Base-by-base conservation (phyloP, 2,113 vertebrate species). In the Prionailurus viverrinus region DNA sequence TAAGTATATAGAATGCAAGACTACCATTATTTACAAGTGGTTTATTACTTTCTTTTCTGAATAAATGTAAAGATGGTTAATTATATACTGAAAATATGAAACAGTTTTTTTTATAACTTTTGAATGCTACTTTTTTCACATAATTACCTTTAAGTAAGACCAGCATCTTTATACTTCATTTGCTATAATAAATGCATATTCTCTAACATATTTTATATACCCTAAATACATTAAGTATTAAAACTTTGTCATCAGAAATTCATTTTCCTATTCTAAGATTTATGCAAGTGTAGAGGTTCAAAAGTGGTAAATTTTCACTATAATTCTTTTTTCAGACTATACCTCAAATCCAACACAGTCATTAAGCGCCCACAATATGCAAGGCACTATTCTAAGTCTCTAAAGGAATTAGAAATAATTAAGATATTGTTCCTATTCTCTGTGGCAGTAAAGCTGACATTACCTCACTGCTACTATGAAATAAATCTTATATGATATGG, bases 21-120 rank as follows among this genome's bases (percentile, higher is more conserved):
- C 93, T 98, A 78, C 91, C 97, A 98, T 98, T 99, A 98, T 98
- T 99, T 99, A 98, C 97, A 98, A 98, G 97, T 98, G 98, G 96
- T 97, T 98, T 98, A 98, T 98, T 98, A 98, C 97, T 98, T 98
- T 98, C 97, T 98, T 98, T 98, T 97, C 91, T 98, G 98, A 99
- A 98, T 98, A 98, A 98, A 97, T 97, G 94, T 98, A 97, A 93
- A 98, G 98, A 98, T 98, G 95, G 90, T 98, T 99, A 99, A 99
- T 99, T 99, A 98, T 98, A 99, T 95, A 98, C 84, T 97, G 83
- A 87, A 97, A 94, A 94, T 98, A 92, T 95, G 79, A 48, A 78
- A 97, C 53, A 97, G 95, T 94, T 88, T 98, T 98, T 98, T 97
- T 98, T 98, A 95, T 39, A 96, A 88, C 76, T 98, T 98, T 98